A percentile compares a stretch with the other conserved stretches of the same genome.
These are phyloP conservation scores for Barypeithes pellucidus DNA, from an alignment of 2,888 invertebrate species.

Conservation along the genomic window DNA sequence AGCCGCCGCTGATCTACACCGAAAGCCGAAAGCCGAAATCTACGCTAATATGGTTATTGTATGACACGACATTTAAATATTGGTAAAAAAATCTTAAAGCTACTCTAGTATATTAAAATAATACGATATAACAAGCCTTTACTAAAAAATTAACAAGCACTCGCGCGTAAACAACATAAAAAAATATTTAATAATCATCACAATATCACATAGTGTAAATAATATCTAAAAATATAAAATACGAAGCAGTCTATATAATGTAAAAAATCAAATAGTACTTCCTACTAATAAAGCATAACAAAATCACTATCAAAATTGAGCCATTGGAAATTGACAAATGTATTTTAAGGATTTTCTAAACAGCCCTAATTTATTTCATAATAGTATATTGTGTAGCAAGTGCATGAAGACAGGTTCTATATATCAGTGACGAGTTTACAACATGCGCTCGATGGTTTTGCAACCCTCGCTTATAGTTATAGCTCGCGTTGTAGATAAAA, in stretches of 20 bases:
- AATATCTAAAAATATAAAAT: conserved; percentile 10
- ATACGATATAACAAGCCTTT: not conserved
- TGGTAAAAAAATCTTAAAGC: not conserved
- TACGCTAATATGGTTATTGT: not conserved
- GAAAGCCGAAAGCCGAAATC: too few species aligned
- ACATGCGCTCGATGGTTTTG: too few species aligned
- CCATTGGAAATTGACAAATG: conserved; percentile 9
- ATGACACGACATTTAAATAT: conserved; percentile 12
- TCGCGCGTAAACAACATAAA: not conserved
- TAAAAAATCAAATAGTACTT: conserved; percentile 1
- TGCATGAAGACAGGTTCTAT: too few species aligned
- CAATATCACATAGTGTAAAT: conserved; percentile 13
- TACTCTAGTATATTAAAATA: too few species aligned
- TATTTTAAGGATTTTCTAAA: too few species aligned
- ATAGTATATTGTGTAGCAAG: too few species aligned
- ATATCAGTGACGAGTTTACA: too few species aligned
- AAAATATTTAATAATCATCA: conserved; percentile 13
- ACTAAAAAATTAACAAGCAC: not conserved
- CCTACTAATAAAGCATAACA: not conserved
- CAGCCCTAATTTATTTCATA: too few species aligned
- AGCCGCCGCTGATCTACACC: not conserved
- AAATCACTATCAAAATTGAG: conserved; percentile 2
- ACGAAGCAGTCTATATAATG: conserved; percentile 1
- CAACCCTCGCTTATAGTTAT: too few species aligned
- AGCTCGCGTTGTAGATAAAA: too few species aligned